These are phyloP conservation scores for Malurus leucopterus DNA, from an alignment of 2,797 vertebrate species.

Conservation along the genomic window DNA sequence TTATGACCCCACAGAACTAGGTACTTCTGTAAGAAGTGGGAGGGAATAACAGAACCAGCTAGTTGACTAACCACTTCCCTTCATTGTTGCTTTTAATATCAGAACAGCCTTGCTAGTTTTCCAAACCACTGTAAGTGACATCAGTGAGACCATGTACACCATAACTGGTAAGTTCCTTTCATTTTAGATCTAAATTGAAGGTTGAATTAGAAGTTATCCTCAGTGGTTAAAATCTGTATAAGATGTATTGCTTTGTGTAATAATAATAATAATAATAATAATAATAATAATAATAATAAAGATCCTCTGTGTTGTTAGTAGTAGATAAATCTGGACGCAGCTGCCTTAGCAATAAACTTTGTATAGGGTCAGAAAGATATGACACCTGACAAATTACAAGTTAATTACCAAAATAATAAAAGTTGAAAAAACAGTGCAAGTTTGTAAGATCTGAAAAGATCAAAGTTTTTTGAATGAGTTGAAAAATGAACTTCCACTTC, in stretches of 20 bases:
- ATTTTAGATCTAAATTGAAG: conserved; percentile 20
- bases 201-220: neutral
- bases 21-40: conserved; percentile 64
- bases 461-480: neutral
- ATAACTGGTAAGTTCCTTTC: conserved; percentile 69
- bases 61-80: conserved; percentile 77
- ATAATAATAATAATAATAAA: neutral
- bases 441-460: neutral
- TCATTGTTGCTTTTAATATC: conserved; percentile 71
- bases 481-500: neutral
- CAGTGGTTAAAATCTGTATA: neutral
- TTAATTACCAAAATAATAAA: neutral
- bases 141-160: conserved; percentile 49
- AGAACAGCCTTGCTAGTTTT: conserved; percentile 58
- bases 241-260: neutral
- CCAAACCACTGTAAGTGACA: conserved; percentile 44
- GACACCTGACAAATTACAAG: neutral
- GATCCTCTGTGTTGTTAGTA: neutral
- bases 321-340: neutral
- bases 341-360: neutral
- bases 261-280: no score
- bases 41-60: conserved; percentile 70
- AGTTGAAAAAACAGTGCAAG: neutral
- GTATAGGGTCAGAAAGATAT: neutral
- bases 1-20: conserved; percentile 19